Percentiles rank a stretch among this genome's conserved stretches.
These are phyloP conservation scores for Drosophila azteca DNA, from an alignment of 1,140 invertebrate species.

Conservation along the genomic window DNA sequence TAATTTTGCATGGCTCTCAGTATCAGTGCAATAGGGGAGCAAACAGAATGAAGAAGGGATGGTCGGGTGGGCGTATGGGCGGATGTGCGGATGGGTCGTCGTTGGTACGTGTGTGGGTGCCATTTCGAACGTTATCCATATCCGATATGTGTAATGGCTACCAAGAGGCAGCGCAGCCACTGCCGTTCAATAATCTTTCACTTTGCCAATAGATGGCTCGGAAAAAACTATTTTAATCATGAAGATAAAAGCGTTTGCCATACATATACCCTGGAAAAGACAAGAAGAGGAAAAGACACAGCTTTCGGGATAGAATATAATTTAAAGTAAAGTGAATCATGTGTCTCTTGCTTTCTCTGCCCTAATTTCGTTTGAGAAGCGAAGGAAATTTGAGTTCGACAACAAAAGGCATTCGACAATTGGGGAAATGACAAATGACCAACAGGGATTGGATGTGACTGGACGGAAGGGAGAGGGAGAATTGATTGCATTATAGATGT, in stretches of 20 bases:
- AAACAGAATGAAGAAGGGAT: neutral
- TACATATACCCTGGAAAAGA: no score
- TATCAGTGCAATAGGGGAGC: slow-evolving; percentile 29
- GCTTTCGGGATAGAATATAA: no score
- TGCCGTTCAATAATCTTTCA: slow-evolving; percentile 50
- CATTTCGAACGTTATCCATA: slow-evolving; percentile 41
- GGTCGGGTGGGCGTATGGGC: no score
- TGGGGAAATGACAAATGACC: slow-evolving; percentile 54
- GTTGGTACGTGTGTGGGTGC: neutral
- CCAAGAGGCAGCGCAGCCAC: slow-evolving; percentile 42
- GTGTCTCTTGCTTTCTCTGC: neutral
- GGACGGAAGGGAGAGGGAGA: neutral
- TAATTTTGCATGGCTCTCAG: slow-evolving; percentile 70
- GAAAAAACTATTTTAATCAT: slow-evolving; percentile 5
- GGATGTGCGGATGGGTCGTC: no score
- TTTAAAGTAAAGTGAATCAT: no score
- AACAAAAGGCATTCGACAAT: slow-evolving; percentile 46
- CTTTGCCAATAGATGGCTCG: slow-evolving; percentile 1
- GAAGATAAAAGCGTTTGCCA: neutral
- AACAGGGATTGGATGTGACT: slow-evolving; percentile 13
- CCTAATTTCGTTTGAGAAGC: slow-evolving; percentile 26
- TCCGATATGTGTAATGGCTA: slow-evolving; percentile 52
- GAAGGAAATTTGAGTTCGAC: slow-evolving; percentile 32
- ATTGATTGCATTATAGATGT: slow-evolving; percentile 52
- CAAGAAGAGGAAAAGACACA: no score